Base-by-base conservation (phyloP, 2,113 vertebrate genomes). In the Sorex fumeus region DNA sequence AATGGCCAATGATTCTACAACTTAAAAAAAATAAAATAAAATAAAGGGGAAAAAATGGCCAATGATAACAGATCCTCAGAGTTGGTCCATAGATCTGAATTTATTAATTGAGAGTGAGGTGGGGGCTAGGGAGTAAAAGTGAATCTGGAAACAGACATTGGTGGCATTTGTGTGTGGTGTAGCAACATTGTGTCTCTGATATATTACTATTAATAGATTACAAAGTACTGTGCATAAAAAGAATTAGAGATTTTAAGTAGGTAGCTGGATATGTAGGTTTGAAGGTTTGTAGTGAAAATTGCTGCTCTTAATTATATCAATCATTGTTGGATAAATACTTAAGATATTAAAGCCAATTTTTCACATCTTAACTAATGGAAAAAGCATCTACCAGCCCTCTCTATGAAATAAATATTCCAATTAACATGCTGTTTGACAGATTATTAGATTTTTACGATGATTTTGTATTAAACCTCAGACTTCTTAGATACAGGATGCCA, bases 371-470 rank as follows among this genome's bases (percentile, higher is more conserved):
- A 70, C 12, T 66, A 13, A 83, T 64, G 34, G 50, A 25, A 86
- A 82, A 66, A 75, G 30, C 21, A 88, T 43, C 60, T 78, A 53
- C 60, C 9, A 34, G n/a, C 3, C 2, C 32, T 88, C 47, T 75
- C 25, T 2, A 53, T 88, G 9, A 94, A 93, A 43, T 69, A 32
- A 77, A 32, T 78, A 18, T 77, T 82, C 30, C 23, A 82, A 66
- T 64, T 78, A 72, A 67, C 28, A 85, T 81, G 45, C 43, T 91
- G 94, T 88, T 79, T 57, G 45, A 82, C 53, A 95, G 34, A 80
- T 23, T 70, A 43, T 34, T n/a, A 80, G 77, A 30, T 2, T 34
- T 93, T 84, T 69, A 36, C 16, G 70, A 53, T 80, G 25, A 12
- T 18, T 71, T 4, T 16, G 6, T 79, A 64, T 94, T 89, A 86